Evolutionary conservation across 2,113 vertebrate species (phyloP).

Genomic region (Pipra filicauda): DNA sequence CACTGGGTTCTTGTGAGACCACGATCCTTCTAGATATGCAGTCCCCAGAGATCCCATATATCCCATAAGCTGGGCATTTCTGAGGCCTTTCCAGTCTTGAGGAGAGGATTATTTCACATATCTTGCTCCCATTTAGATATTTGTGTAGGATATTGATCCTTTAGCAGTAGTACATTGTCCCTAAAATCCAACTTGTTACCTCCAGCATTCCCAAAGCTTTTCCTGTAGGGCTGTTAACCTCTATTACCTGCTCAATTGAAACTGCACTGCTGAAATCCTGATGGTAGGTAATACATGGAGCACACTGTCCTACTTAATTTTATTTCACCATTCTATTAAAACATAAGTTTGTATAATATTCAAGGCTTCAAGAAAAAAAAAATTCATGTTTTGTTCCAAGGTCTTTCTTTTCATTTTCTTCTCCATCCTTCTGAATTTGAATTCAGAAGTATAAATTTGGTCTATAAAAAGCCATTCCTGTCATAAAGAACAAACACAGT

Average conservation of each 20-base stretch:
- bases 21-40: rapidly evolving
- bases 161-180: not conserved
- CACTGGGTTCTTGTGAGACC: not conserved
- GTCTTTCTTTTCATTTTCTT: not conserved
- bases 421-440: not conserved
- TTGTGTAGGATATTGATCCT: not conserved
- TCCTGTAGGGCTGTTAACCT: not conserved
- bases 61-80: not conserved
- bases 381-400: not conserved
- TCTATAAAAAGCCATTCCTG: not conserved
- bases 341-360: not conserved
- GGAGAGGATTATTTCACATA: not conserved
- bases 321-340: not conserved
- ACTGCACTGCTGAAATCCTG: not conserved
- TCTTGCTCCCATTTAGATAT: not conserved
- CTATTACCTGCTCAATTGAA: not conserved
- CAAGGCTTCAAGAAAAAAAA: not conserved
- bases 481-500: not conserved
- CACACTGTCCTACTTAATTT: not conserved
- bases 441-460: not conserved
- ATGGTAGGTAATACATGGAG: not conserved
- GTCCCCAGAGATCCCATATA: not conserved
- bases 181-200: not conserved
- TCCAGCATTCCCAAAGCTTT: not conserved
- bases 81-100: not conserved